Percentiles rank a stretch among this genome's conserved stretches.
Evolutionary conservation across 2,888 invertebrate genomes (phyloP).

Genomic region (Acanthosepion lycidas): DNA sequence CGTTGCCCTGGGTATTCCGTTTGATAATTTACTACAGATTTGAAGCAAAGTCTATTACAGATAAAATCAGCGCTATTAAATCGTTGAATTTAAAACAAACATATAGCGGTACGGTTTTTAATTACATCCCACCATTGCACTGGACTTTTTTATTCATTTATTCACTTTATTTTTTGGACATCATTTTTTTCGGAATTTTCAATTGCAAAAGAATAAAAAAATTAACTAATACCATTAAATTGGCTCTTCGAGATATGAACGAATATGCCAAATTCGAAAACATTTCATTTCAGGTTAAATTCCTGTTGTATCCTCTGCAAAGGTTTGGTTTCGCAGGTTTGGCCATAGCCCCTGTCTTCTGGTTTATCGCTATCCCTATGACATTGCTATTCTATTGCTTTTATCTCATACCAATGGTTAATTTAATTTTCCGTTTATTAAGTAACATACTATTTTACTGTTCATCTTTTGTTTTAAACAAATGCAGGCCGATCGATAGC

Average conservation of each 20-base stretch:
- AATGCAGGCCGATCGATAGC: too few relatives aligned
- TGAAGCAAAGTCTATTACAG: constrained; percentile 60
- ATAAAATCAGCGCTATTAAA: constrained; percentile 54
- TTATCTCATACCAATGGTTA: constrained; percentile 68
- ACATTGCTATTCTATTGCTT: constrained; percentile 60
- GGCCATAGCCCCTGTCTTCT: constrained; percentile 62
- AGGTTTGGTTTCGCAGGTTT: constrained; percentile 65
- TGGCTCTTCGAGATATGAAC: constrained; percentile 64
- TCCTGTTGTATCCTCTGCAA: constrained; percentile 67
- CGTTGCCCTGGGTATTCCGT: constrained; percentile 64
- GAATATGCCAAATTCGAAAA: constrained; percentile 55
- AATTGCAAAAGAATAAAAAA: constrained; percentile 56
- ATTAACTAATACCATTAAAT: constrained; percentile 58
- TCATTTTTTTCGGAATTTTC: constrained; percentile 59
- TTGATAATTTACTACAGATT: constrained; percentile 62
- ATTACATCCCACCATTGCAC: constrained; percentile 68
- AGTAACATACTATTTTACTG: constrained; percentile 36
- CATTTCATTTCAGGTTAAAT: constrained; percentile 58
- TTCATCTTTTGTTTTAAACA: not conserved
- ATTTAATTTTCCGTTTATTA: constrained; percentile 64
- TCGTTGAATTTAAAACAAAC: constrained; percentile 51
- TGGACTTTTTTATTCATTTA: constrained; percentile 66
- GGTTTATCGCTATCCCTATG: constrained; percentile 62
- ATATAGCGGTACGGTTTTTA: constrained; percentile 64
- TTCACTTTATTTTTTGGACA: constrained; percentile 62